Evolutionary conservation across 2,113 vertebrate species (phyloP), one percentile per base, ranked within the genome.

Genomic region (Aegithalos caudatus): DNA sequence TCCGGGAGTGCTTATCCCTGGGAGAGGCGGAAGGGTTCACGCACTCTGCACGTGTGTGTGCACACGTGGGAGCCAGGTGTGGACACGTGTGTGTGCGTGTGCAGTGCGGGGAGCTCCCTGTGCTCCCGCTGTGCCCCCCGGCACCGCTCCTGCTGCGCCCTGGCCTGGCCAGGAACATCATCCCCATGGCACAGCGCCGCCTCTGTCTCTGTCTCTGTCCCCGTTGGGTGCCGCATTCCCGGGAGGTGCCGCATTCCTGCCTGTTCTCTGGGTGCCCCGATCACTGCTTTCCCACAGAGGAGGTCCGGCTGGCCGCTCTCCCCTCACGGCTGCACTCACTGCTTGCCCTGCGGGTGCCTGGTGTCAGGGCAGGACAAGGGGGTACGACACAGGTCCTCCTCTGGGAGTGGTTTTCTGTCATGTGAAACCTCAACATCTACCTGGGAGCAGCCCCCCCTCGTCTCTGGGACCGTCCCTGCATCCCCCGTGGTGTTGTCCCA

Each of bases 231-330:
- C 22, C 2, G 23, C 83, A 64, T 78, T 62, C 79, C 86, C 66
- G 82, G 70, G 74, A 81, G 64, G 38, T 73, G 61, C 60, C 74
- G 54, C 95, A 88, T 88, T 91, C 92, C 90, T 88, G 94, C 86
- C 33, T 56, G 80, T 48, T 88, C 66, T 61, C 66, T 3, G 83
- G 42, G 70, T 31, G 48, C 29, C 70, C 51, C 0, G 3, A 45
- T 73, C 16, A 1, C 33, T 51, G 5, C 48, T 94, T 69, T 67
- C 19, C 20, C 18, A 5, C 0, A 37, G 10, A 57, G 8, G 57
- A 56, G 7, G 33, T 9, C 81, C 44, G 67, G 37, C 57, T 2
- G 10, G 20, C 4, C n/a, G 35, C 50, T 76, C 67, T 92, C 62
- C 51, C 81, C 21, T 7, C 2, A 7, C 1, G 18, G 48, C 66